These are phyloP conservation scores for Eupristina koningsbergeri DNA, from an alignment of 1,140 invertebrate species.

Conservation along the genomic window DNA sequence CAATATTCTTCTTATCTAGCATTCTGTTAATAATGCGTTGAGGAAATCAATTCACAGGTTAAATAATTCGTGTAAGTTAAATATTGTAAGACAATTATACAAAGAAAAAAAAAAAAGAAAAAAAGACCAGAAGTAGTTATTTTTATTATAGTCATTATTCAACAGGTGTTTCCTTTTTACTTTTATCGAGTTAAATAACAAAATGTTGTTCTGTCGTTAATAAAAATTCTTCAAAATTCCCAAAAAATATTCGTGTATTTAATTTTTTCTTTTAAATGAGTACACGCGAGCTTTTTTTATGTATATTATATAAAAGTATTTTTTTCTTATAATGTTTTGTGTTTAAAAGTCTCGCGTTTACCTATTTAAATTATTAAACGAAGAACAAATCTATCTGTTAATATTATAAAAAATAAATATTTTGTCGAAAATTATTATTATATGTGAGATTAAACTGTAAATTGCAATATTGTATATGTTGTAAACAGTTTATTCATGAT, in stretches of 20 bases:
- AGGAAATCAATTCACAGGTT: neutral
- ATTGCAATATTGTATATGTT: neutral
- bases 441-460: neutral
- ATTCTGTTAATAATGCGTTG: slow-evolving; percentile 7
- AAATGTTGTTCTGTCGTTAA: slow-evolving; percentile 68
- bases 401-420: slow-evolving; percentile 8
- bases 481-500: slow-evolving; percentile 30
- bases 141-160: slow-evolving; percentile 61
- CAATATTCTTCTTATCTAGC: slow-evolving; percentile 25
- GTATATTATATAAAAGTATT: neutral
- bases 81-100: neutral
- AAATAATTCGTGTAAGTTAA: neutral
- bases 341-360: neutral
- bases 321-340: neutral
- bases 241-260: slow-evolving; percentile 53
- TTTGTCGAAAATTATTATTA: slow-evolving; percentile 12
- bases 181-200: slow-evolving; percentile 54
- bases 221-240: slow-evolving; percentile 54
- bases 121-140: slow-evolving; percentile 30
- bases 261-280: neutral
- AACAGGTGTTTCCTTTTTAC: slow-evolving; percentile 62
- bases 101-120: slow-evolving; percentile 1
- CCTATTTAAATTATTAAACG: neutral
- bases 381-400: slow-evolving; percentile 3
- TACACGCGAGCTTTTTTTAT: neutral